Base-by-base conservation (phyloP, 1,140 invertebrate genomes). In the Bombus affinis region DNA sequence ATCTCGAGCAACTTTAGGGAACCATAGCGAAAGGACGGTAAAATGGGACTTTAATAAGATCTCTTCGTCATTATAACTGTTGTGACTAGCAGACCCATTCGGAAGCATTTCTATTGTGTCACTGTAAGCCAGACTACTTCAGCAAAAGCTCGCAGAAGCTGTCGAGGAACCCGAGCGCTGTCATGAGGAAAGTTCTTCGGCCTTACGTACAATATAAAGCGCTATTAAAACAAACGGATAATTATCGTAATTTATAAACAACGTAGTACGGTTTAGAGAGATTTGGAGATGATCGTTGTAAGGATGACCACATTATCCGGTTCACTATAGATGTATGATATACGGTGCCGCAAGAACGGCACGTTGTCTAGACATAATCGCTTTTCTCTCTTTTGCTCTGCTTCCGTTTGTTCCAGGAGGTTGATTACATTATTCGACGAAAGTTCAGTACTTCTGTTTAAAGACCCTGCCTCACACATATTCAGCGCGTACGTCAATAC, bases 341-440 rank as follows among this genome's bases (percentile, higher is more conserved):
- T 47, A 25, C 37, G n/a, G 65, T 2, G 22, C 25, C 32, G 47
- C 73, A 28, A 88, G 75, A 35, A 42, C 44, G 35, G 28, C 83
- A 65, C 42, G 39, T 83, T 59, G 83, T 53, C 37, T 32, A 53
- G 65, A 86, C 62, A 83, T 86, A 89, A 89, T 83, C 87, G 75
- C 28, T 65, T 62, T 53, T 74, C 79, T 76, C n/a, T 59, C 25
- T 76, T 74, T 59, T 22, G 9, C 42, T 68, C 62, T 12, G 35
- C 25, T 47, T 37, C 28, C 47, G 37, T 25, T 53, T 22, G 47
- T 53, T 53, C 32, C 28, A 44, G 15, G 18, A 25, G 44, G 57
- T 39, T 83, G 86, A 89, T 89, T 89, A 89, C 88, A 86, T 89
- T 86, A 88, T 89, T 89, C 70, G 37, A 22, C 18, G 57, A 37